phyloP scores from a whole-genome alignment of 2,888 invertebrate species.

The Drosophila affinis region DNA sequence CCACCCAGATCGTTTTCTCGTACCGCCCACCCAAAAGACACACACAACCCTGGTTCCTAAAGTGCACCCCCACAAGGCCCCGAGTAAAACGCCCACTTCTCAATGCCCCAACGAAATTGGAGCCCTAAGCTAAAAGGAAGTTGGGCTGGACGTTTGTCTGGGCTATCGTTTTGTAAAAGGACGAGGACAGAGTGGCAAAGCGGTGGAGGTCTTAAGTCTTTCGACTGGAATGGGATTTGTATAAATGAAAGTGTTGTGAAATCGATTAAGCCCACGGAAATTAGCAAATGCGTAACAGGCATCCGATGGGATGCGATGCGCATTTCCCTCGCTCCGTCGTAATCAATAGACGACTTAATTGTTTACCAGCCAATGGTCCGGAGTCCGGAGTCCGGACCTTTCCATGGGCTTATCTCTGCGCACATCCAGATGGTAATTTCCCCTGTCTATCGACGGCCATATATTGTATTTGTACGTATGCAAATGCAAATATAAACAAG shows the following conservation, averaged over 20 bases:
- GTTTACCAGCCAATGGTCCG: slow-evolving; percentile 34
- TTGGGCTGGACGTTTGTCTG: slow-evolving; percentile 2
- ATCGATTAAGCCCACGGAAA: slow-evolving; percentile 30
- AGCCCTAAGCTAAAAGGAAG: slow-evolving; percentile 20
- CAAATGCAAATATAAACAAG: slow-evolving; percentile 40
- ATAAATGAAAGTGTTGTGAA: slow-evolving; percentile 14
- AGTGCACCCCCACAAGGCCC: background rate
- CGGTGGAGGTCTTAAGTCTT: background rate
- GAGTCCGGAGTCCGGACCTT: background rate
- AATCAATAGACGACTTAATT: slow-evolving; percentile 57
- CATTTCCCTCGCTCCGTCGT: slow-evolving; percentile 4
- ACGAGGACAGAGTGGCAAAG: slow-evolving; percentile 1
- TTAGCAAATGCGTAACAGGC: slow-evolving; percentile 17
- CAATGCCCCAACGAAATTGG: slow-evolving; percentile 26
- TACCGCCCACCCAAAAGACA: slow-evolving; percentile 21
- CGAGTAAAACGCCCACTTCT: slow-evolving; percentile 1
- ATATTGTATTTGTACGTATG: slow-evolving; percentile 22
- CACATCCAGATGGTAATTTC: slow-evolving; percentile 30
- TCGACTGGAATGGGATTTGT: slow-evolving; percentile 7
- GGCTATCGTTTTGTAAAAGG: slow-evolving; percentile 3
- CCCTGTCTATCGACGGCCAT: slow-evolving; percentile 1
- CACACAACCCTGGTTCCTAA: background rate
- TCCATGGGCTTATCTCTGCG: slow-evolving; percentile 24
- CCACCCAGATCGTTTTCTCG: slow-evolving; percentile 1
- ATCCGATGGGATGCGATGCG: background rate